Base-by-base conservation (phyloP, 1,140 invertebrate species). In the Atopsyche davidsoni region DNA sequence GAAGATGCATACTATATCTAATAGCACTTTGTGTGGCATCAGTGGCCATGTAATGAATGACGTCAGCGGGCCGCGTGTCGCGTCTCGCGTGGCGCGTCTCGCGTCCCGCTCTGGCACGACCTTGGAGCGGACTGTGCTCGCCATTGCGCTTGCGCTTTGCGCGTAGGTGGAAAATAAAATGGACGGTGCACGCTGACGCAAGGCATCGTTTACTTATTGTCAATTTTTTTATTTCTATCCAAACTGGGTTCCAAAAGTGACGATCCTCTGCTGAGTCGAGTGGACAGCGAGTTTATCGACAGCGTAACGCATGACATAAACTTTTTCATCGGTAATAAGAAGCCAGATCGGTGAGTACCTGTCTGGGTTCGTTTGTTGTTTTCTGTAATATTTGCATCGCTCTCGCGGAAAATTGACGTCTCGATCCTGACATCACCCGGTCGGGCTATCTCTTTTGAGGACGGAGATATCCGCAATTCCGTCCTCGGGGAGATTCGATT, bases 241-340 rank as follows among this genome's bases (percentile, higher is more conserved):
- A 73, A 73, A 61, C 70, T 73, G 70, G 70, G 69, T 72, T 62
- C 70, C 68, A 72, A 69, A 70, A 69, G 66, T 49, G 63, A 70
- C 39, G 69, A 72, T 55, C 64, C 66, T 47, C 67, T 73, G 54
- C 58, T 73, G 35, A 68, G 64, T 60, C 62, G 69, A 51, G 69
- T 68, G 44, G 69, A 73, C 62, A 63, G 62, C 42, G 65, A 64
- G 60, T 73, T 73, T 59, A 61, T 72, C 56, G 68, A 73, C 51
- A 67, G 72, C 69, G 69, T 72, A 52, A 72, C 65, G 59, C 68
- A 72, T 60, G 68, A 70, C 62, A 50, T 73, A 59, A 69, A 67
- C 72, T 70, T 68, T 66, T 73, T 70, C 62, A 48, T 68, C 51
- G 59, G 62, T 59, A 64, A 65, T 59, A 65, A 64, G 64, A 66